These are phyloP conservation scores for Oostethus manadensis DNA, from an alignment of 2,113 vertebrate species.

Conservation along the genomic window DNA sequence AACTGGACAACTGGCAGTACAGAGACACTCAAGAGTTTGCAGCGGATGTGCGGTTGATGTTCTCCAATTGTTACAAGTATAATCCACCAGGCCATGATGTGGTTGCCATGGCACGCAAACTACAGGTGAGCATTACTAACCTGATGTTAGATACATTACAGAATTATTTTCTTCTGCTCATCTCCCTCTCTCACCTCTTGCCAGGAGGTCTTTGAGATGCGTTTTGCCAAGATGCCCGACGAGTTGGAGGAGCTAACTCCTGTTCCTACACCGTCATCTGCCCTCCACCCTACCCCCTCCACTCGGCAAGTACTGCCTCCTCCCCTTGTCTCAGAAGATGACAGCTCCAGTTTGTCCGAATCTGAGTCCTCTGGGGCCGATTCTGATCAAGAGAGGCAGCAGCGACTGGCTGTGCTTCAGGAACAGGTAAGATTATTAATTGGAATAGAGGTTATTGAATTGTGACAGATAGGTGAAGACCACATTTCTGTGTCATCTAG, in stretches of 20 bases:
- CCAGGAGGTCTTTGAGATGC: slow-evolving; percentile 95
- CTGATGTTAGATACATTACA: not conserved
- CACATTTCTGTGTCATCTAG: slow-evolving; percentile 51
- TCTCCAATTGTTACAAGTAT: slow-evolving; percentile 96
- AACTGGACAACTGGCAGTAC: slow-evolving; percentile 84
- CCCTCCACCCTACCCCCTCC: slow-evolving; percentile 70
- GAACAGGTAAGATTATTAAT: slow-evolving; percentile 78
- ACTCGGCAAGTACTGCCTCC: slow-evolving; percentile 73
- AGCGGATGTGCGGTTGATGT: slow-evolving; percentile 89
- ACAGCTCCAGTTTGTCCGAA: slow-evolving; percentile 84
- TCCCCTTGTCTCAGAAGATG: slow-evolving; percentile 79
- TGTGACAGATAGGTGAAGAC: slow-evolving; percentile 14
- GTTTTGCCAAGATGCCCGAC: slow-evolving; percentile 92
- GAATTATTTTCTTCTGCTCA: not conserved
- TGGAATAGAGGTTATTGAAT: not conserved
- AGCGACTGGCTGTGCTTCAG: slow-evolving; percentile 87
- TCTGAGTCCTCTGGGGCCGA: slow-evolving; percentile 84
- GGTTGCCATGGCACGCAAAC: slow-evolving; percentile 85
- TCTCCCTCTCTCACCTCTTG: not conserved
- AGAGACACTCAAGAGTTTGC: slow-evolving; percentile 88
- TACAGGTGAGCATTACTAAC: slow-evolving; percentile 76
- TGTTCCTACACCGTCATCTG: slow-evolving; percentile 78
- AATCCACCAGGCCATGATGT: slow-evolving; percentile 93
- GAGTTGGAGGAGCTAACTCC: slow-evolving; percentile 78
- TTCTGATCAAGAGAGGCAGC: slow-evolving; percentile 85